phyloP scores from a whole-genome alignment of 2,888 invertebrate species.

The Molanna angustata region DNA sequence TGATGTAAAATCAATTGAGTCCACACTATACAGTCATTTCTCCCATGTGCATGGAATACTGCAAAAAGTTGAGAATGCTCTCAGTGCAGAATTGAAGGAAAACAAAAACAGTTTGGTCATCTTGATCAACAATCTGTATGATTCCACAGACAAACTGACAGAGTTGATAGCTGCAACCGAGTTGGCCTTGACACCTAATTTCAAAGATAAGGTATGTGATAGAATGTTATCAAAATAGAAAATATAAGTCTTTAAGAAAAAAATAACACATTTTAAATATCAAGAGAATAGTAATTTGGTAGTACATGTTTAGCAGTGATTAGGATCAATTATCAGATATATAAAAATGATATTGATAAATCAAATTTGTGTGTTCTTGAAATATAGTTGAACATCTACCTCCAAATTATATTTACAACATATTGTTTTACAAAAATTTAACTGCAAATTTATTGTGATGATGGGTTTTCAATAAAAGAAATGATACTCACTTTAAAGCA shows the following conservation, averaged over 20 bases:
- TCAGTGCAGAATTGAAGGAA: neutral
- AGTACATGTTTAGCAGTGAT: too few relatives aligned
- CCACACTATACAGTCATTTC: conserved; percentile 3
- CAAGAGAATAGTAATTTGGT: too few relatives aligned
- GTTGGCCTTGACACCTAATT: neutral
- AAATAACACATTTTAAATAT: too few relatives aligned
- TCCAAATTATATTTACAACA: too few relatives aligned
- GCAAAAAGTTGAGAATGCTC: conserved; percentile 1
- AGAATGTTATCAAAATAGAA: neutral
- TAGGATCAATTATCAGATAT: too few relatives aligned
- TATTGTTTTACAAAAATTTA: too few relatives aligned
- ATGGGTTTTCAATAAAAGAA: too few relatives aligned
- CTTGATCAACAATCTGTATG: neutral
- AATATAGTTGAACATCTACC: too few relatives aligned
- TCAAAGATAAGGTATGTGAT: conserved; percentile 2
- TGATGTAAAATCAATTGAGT: conserved; percentile 2
- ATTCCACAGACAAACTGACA: neutral
- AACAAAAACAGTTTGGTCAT: neutral
- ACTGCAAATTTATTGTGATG: too few relatives aligned
- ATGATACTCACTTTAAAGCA: too few relatives aligned
- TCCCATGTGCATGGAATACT: conserved; percentile 4
- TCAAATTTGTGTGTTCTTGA: too few relatives aligned
- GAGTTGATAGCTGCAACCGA: conserved; percentile 3
- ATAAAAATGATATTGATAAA: too few relatives aligned
- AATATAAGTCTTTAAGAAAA: neutral